A percentile compares a stretch with the other conserved stretches of the same genome.
Conservation (phyloP, 2,797 vertebrate species). For the Enoplosus armatus region DNA sequence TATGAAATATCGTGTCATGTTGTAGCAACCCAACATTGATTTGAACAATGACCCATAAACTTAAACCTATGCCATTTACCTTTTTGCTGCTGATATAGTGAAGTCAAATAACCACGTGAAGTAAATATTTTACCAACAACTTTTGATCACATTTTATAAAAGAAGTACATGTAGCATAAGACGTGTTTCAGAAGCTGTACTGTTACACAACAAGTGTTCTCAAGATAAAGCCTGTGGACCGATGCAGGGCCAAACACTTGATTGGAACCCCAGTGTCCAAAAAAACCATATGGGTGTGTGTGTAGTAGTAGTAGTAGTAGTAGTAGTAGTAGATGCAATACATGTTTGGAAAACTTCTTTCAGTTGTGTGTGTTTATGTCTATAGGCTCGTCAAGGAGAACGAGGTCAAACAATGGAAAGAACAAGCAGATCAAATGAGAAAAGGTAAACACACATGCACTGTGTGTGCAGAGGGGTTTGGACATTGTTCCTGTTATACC, state of each 20-base stretch:
- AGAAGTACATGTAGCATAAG: neutral
- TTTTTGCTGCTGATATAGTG: neutral
- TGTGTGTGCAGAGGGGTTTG: neutral
- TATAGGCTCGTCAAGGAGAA: constrained; percentile 95
- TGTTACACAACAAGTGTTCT: too few relatives aligned
- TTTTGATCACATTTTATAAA: neutral
- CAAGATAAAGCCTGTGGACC: too few relatives aligned
- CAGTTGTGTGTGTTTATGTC: constrained; percentile 7
- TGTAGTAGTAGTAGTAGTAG: neutral
- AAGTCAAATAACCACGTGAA: constrained; percentile 1
- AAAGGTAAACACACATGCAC: constrained; percentile 87
- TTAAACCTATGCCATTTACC: neutral
- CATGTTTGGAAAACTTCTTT: neutral
- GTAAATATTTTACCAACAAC: too few relatives aligned
- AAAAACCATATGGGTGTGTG: neutral
- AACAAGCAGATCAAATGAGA: constrained; percentile 96
- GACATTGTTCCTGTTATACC: neutral
- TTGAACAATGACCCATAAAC: neutral
- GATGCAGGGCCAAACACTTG: too few relatives aligned
- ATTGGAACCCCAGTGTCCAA: too few relatives aligned
- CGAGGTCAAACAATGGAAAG: constrained; percentile 97
- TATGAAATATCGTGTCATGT: too few relatives aligned
- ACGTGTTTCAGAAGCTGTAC: neutral
- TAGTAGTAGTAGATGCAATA: neutral
- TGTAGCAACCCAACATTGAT: neutral